Evolutionary conservation across 2,888 invertebrate genomes (phyloP).

Genomic region (Orchesella flavescens): DNA sequence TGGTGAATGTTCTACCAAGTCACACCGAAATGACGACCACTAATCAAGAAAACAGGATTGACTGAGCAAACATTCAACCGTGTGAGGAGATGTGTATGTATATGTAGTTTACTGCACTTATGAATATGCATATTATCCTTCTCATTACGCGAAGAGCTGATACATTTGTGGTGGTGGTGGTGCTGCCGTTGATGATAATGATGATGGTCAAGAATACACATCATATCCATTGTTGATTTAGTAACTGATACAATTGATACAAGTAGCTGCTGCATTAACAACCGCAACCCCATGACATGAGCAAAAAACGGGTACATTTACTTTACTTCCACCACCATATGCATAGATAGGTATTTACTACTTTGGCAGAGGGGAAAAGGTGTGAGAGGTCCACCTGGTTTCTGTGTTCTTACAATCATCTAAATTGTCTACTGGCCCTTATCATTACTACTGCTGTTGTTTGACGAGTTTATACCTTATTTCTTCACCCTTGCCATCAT

Average conservation of each 20-base stretch:
- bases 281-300: not conserved
- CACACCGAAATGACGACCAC: constrained; percentile 43
- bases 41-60: constrained; percentile 56
- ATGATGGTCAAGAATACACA: constrained; percentile 32
- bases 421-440: constrained; percentile 44
- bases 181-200: constrained; percentile 41
- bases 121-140: constrained; percentile 48
- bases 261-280: not conserved
- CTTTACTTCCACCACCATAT: no score
- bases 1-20: constrained; percentile 4
- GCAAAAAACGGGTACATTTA: not conserved
- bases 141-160: constrained; percentile 44
- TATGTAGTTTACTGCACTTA: constrained; percentile 10
- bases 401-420: constrained; percentile 41
- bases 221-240: constrained; percentile 39
- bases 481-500: constrained; percentile 22
- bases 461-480: constrained; percentile 9
- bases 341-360: no score
- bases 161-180: not conserved
- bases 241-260: constrained; percentile 44
- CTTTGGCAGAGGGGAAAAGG: not conserved
- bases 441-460: constrained; percentile 37
- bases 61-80: constrained; percentile 34
- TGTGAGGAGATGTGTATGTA: constrained; percentile 30
- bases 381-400: constrained; percentile 43